A percentile compares a stretch with the other conserved stretches of the same genome.
phyloP scores from a whole-genome alignment of 2,797 vertebrate species.

The Glyptemys insculpta region DNA sequence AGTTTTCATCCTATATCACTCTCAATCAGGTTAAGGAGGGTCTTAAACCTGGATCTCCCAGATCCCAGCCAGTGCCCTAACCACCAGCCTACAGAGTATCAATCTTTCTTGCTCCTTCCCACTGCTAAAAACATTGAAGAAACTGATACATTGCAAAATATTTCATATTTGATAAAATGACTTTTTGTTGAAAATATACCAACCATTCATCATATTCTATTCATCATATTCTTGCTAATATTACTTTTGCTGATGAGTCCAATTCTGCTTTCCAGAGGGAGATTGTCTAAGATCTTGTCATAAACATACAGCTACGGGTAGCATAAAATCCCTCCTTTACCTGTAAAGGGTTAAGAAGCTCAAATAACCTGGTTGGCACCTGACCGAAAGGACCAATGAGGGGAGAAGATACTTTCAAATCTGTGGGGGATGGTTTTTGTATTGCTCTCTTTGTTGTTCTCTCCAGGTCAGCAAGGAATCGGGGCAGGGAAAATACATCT shows the following conservation, averaged over 20 bases:
- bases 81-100: constrained; percentile 9
- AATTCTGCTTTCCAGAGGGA: neutral
- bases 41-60: neutral
- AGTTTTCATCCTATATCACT: constrained; percentile 20
- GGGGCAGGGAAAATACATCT: no score
- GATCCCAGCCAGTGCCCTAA: neutral
- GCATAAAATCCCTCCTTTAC: no score
- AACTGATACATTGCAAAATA: neutral
- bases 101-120: neutral
- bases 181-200: constrained; percentile 8
- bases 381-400: no score
- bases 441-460: no score
- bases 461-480: no score
- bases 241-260: constrained; percentile 49
- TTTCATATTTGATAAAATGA: constrained; percentile 27
- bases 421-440: no score
- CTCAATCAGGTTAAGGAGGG: neutral
- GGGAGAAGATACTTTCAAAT: no score
- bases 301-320: no score
- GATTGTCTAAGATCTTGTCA: neutral
- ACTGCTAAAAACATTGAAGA: constrained; percentile 35
- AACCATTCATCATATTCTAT: neutral
- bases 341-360: no score
- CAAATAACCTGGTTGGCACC: no score
- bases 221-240: neutral